Evolutionary conservation across 2,888 invertebrate genomes (phyloP).

Genomic region (Zonitis immaculata): DNA sequence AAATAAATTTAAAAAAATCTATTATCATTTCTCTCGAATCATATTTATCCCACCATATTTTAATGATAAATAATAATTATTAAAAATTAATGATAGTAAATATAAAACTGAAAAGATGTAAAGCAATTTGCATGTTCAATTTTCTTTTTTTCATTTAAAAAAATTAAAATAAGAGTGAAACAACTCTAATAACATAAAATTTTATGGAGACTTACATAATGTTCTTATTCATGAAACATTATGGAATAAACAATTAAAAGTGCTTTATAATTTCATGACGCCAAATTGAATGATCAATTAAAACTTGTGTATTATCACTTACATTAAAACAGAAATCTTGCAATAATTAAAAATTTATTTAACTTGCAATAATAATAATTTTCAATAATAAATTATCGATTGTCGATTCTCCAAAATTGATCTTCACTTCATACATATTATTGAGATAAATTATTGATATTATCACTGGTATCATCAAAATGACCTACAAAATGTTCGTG

Average conservation of each 20-base stretch:
- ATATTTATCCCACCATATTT: not conserved
- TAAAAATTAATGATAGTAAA: not conserved
- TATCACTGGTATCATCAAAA: not conserved
- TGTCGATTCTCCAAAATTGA: too few species aligned
- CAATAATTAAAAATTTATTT: not conserved
- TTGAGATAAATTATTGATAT: not conserved
- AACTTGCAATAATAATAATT: not conserved
- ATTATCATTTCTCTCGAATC: not conserved
- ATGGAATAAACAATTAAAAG: not conserved
- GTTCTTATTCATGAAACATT: too few species aligned
- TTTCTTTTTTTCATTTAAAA: too few species aligned
- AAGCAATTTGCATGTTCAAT: too few species aligned
- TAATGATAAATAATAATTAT: too few species aligned
- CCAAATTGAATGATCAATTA: not conserved
- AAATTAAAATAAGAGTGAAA: not conserved
- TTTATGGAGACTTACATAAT: not conserved
- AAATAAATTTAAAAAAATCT: not conserved
- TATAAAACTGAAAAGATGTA: too few species aligned
- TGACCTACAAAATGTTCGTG: conserved; percentile 12
- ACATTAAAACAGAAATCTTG: not conserved
- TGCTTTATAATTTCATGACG: not conserved
- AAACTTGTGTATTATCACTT: not conserved
- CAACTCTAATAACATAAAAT: not conserved
- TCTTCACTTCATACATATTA: too few species aligned
- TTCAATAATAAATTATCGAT: not conserved